A percentile compares a stretch with the other conserved stretches of the same genome.
These are phyloP conservation scores for Temnothorax nylanderi DNA, from an alignment of 1,140 invertebrate genomes.

Conservation along the genomic window DNA sequence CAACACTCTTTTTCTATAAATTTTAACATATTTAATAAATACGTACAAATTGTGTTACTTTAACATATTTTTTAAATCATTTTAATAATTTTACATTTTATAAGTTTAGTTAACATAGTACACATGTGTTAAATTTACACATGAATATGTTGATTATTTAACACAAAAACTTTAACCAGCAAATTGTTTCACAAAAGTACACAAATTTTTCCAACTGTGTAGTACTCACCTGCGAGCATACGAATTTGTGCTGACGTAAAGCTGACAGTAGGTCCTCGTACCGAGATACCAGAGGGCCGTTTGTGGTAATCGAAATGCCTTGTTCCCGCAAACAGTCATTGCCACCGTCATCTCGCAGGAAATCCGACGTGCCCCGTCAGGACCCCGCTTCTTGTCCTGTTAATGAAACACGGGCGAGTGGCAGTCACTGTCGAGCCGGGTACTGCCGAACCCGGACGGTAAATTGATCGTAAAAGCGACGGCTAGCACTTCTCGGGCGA, in stretches of 20 bases:
- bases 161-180: no score
- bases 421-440: conserved; percentile 48
- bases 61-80: no score
- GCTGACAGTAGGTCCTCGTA: conserved; percentile 46
- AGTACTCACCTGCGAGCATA: background rate
- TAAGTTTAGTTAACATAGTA: no score
- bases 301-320: conserved; percentile 80
- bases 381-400: conserved; percentile 65
- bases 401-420: conserved; percentile 77
- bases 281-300: conserved; percentile 46
- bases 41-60: no score
- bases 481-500: conserved; percentile 25
- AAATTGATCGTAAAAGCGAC: conserved; percentile 67
- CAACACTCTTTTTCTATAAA: no score
- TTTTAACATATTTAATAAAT: no score
- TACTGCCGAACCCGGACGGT: conserved; percentile 34
- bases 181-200: no score
- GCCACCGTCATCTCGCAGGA: conserved; percentile 70
- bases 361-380: conserved; percentile 66
- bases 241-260: conserved; percentile 53
- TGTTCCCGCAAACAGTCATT: conserved; percentile 73
- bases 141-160: no score
- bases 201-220: no score
- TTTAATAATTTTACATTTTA: no score
- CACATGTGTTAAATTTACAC: no score